phyloP scores from a whole-genome alignment of 2,113 vertebrate species.

The Brienomyrus longianalis region DNA sequence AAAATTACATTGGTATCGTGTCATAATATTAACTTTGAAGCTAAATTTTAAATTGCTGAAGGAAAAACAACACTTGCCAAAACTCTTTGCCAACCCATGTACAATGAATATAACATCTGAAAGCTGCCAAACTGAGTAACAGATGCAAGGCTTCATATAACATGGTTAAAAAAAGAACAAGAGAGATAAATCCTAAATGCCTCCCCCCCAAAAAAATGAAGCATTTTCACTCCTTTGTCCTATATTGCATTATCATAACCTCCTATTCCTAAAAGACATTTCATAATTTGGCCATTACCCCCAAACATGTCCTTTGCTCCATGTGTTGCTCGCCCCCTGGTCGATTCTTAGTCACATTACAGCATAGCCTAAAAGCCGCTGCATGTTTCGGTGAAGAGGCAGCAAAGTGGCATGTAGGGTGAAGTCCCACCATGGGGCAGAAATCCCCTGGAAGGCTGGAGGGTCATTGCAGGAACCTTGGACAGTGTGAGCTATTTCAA shows the following conservation, averaged over 20 bases:
- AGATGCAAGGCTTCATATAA: neutral
- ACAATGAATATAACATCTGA: neutral
- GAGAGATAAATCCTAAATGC: neutral
- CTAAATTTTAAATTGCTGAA: neutral
- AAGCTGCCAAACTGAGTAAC: neutral
- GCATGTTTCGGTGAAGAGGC: neutral
- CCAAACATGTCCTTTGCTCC: neutral
- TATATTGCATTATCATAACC: neutral
- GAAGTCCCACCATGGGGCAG: neutral
- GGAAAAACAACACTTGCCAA: neutral
- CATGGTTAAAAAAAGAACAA: neutral
- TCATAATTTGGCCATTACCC: neutral
- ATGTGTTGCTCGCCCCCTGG: neutral
- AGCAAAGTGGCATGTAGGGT: neutral
- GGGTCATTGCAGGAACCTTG: neutral
- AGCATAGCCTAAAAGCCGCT: neutral
- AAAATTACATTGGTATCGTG: neutral
- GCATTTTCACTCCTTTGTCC: neutral
- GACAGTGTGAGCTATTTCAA: neutral
- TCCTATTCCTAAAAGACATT: neutral
- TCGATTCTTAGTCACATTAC: neutral
- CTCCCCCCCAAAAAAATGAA: neutral
- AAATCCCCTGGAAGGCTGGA: neutral
- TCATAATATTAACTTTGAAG: neutral
- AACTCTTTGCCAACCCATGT: neutral